Evolutionary conservation across 2,113 vertebrate species (phyloP).

Genomic region (Pionites leucogaster): DNA sequence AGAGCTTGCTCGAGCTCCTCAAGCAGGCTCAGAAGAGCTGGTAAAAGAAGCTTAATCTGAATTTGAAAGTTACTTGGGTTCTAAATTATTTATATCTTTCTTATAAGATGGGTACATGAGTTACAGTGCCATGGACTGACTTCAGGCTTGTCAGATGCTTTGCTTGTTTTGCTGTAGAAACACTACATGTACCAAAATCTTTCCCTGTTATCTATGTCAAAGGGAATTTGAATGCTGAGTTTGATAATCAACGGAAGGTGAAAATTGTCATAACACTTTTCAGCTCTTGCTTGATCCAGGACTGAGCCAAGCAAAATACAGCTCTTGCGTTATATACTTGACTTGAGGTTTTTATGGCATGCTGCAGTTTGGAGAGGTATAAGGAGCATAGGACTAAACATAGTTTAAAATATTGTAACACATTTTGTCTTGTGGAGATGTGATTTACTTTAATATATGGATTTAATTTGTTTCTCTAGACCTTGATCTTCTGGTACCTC

Average conservation of each 20-base stretch:
- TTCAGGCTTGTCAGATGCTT: background rate
- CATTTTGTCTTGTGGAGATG: background rate
- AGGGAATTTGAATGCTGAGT: background rate
- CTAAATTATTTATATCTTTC: background rate
- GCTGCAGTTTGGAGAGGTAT: background rate
- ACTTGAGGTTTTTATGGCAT: background rate
- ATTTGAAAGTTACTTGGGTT: background rate
- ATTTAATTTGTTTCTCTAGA: background rate
- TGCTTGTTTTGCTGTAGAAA: background rate
- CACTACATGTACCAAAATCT: background rate
- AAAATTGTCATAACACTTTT: background rate
- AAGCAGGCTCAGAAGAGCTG: background rate
- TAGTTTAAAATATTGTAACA: background rate
- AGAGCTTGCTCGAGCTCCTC: background rate
- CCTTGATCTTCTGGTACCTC: background rate
- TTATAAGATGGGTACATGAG: background rate
- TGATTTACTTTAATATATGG: background rate
- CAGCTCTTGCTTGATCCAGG: background rate
- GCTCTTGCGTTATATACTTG: background rate
- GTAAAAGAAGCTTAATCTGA: background rate
- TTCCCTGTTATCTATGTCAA: background rate
- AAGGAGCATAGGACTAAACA: background rate
- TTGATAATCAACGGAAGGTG: background rate
- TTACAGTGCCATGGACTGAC: background rate
- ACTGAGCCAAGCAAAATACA: background rate